These are phyloP conservation scores for Drosophila mettleri DNA, from an alignment of 2,888 invertebrate genomes.

Conservation along the genomic window DNA sequence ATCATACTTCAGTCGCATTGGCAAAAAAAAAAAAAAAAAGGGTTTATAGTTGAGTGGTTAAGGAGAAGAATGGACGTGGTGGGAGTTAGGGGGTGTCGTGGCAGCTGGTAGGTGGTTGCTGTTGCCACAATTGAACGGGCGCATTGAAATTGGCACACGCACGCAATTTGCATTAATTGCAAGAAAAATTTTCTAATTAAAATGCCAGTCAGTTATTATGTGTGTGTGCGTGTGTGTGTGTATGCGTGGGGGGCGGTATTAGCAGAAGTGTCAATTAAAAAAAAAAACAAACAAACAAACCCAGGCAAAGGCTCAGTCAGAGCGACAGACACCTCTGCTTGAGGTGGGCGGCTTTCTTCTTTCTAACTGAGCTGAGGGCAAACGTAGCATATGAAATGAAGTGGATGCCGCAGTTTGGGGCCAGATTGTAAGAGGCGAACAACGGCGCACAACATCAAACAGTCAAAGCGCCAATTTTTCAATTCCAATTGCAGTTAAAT, in stretches of 20 bases:
- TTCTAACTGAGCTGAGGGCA: conserved; percentile 71
- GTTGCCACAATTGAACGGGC: conserved; percentile 64
- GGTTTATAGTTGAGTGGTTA: conserved; percentile 32
- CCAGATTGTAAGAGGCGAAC: background rate
- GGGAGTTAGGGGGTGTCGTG: conserved; percentile 1
- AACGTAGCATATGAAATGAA: conserved; percentile 71
- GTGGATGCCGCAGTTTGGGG: conserved; percentile 13
- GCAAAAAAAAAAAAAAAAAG: conserved; percentile 47
- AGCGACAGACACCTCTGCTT: conserved; percentile 39
- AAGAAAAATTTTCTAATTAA: conserved; percentile 82
- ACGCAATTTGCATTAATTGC: conserved; percentile 81
- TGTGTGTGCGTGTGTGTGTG: conserved; percentile 21
- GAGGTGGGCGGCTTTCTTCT: conserved; percentile 29
- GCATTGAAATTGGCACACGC: conserved; percentile 79
- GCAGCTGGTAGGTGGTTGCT: conserved; percentile 8
- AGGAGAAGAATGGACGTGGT: background rate
- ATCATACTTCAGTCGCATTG: conserved; percentile 67
- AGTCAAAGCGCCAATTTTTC: conserved; percentile 35
- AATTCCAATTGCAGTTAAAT: conserved; percentile 33
- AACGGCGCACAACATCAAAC: conserved; percentile 45
- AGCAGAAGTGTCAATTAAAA: conserved; percentile 83
- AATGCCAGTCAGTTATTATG: conserved; percentile 75
- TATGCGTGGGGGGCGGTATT: conserved; percentile 53
- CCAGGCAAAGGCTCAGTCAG: conserved; percentile 2
- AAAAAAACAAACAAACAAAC: conserved; percentile 3